Conservation (phyloP, 2,888 invertebrate genomes). For the Rotaria sp. region DNA sequence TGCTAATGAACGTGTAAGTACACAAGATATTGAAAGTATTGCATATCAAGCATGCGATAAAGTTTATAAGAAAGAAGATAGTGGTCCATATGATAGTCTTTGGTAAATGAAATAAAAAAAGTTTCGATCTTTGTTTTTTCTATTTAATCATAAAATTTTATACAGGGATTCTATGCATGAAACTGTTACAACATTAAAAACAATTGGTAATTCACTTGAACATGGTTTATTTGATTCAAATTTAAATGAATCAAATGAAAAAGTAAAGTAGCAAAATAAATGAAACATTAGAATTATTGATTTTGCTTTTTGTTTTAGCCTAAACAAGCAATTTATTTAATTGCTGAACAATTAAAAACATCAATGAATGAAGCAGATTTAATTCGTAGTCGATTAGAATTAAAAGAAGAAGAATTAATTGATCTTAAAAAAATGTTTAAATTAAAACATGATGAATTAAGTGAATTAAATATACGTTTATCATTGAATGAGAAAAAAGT, state of each 20-base stretch:
- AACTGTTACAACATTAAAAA: conserved; percentile 43
- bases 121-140: too few relatives aligned
- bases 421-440: conserved; percentile 77
- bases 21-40: conserved; percentile 64
- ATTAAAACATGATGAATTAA: conserved; percentile 63
- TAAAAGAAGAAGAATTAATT: conserved; percentile 82
- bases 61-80: conserved; percentile 58
- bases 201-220: conserved; percentile 43
- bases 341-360: conserved; percentile 81
- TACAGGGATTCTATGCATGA: conserved; percentile 46
- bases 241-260: conserved; percentile 1
- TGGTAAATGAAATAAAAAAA: conserved; percentile 43
- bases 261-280: background rate
- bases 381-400: conserved; percentile 75
- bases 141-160: too few relatives aligned
- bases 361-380: conserved; percentile 83
- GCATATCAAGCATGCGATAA: conserved; percentile 66
- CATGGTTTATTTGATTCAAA: conserved; percentile 30
- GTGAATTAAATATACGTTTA: conserved; percentile 49
- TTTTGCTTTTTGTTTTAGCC: conserved; percentile 53
- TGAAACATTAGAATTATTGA: background rate
- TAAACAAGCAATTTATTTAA: conserved; percentile 59
- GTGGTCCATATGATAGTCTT: conserved; percentile 52
- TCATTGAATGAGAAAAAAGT: conserved; percentile 82
- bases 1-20: conserved; percentile 48